Base-by-base conservation (phyloP, 2,797 vertebrate genomes). In the Hypotaenidia philippensis region DNA sequence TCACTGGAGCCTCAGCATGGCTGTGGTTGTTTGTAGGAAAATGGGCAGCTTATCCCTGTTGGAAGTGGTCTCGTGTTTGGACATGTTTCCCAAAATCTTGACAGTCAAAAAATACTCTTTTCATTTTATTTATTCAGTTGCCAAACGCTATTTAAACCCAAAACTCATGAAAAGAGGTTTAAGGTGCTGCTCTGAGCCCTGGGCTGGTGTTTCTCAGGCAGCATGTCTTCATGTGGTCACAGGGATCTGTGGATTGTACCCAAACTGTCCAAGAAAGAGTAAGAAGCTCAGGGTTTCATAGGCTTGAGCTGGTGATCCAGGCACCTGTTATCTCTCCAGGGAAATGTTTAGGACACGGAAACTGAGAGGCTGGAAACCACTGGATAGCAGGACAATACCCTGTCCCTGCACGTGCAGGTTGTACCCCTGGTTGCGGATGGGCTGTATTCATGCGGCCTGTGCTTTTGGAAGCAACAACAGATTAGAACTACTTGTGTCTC, bases 381-480 rank as follows among this genome's bases (percentile, higher is more conserved):
- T 69, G 71, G 56, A 45, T 74, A 87, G 38, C 49, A 50, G 81
- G 78, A 63, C 52, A 41, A 20, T 65, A 63, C 85, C 68, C 72
- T 83, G 65, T 75, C 41, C 34, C 41, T 64, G 16, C 32, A 12
- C 14, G 17, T 29, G 13, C 52, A 40, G 40, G 31, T 70, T 87
- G 90, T 83, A 82, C 79, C 32, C 45, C 40, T 1, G 2, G 20
- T 10, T 71, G 29, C 47, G 61, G 59, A 29, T 0, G 0, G 18
- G 63, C 36, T 0, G 0, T n/a, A 4, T 29, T 31, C 3, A 12
- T 18, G 7, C 6, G 29, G 36, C 57, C 25, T 4, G 2, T 8
- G 5, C 44, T 47, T 71, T 70, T 77, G 56, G 68, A 80, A 61
- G 47, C 1, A 9, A 29, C n/a, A 9, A 11, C 16, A 36, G 40